These are phyloP conservation scores for Nothocercus nigrocapillus DNA, from an alignment of 2,113 vertebrate genomes.

Conservation along the genomic window DNA sequence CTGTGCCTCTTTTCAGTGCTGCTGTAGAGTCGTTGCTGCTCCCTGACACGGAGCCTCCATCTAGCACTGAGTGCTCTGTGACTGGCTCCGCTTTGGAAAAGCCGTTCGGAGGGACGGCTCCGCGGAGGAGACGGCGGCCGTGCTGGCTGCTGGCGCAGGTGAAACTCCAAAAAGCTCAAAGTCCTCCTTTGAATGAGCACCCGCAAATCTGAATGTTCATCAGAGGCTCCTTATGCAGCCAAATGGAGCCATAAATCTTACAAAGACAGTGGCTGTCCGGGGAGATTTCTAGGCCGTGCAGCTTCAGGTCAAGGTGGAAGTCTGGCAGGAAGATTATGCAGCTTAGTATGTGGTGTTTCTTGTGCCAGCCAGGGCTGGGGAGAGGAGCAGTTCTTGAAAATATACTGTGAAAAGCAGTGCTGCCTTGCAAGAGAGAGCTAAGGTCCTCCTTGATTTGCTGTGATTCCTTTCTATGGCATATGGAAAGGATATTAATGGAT, in stretches of 20 bases:
- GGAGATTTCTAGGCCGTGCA: fast-evolving
- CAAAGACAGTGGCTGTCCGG: fast-evolving
- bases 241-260: too few relatives aligned
- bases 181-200: fast-evolving
- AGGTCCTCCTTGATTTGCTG: neutral
- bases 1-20: neutral
- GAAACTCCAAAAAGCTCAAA: fast-evolving
- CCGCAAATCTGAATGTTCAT: neutral
- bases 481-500: neutral
- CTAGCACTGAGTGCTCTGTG: neutral
- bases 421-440: neutral
- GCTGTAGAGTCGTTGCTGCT: neutral
- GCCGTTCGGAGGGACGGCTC: neutral
- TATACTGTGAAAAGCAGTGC: neutral
- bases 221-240: fast-evolving
- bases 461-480: fast-evolving
- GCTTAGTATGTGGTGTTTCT: neutral
- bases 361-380: neutral
- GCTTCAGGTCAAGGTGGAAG: neutral
- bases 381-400: neutral
- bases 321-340: fast-evolving
- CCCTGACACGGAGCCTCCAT: neutral
- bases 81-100: neutral
- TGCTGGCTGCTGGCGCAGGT: fast-evolving
- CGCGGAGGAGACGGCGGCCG: fast-evolving